Conservation (phyloP, 2,888 invertebrate genomes). For the Epistrophe grossulariae region DNA sequence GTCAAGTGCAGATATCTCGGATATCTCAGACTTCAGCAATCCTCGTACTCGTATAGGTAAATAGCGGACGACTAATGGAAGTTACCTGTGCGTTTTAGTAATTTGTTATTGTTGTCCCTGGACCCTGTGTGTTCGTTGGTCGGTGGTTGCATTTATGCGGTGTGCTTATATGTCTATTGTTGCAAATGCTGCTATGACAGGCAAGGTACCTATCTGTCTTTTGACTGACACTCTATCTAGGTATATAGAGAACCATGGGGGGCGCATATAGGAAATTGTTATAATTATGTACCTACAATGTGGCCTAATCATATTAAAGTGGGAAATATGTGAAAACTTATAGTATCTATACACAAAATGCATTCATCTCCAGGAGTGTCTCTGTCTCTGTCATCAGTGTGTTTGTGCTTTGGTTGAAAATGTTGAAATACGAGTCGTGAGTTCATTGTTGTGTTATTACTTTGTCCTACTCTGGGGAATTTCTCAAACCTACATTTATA, state of each 20-base stretch:
- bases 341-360: not conserved
- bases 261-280: slow-evolving; percentile 55
- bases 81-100: slow-evolving; percentile 57
- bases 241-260: not conserved
- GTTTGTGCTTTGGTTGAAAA: not conserved
- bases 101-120: slow-evolving; percentile 11
- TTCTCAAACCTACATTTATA: not conserved
- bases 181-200: slow-evolving; percentile 32
- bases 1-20: slow-evolving; percentile 70
- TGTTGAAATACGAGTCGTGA: slow-evolving; percentile 62
- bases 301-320: slow-evolving; percentile 63
- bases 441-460: slow-evolving; percentile 62
- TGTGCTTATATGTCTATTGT: slow-evolving; percentile 33
- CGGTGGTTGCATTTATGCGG: slow-evolving; percentile 5
- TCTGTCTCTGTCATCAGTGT: slow-evolving; percentile 20
- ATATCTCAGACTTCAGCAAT: slow-evolving; percentile 14
- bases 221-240: not conserved
- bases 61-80: slow-evolving; percentile 21
- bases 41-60: too few relatives aligned
- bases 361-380: slow-evolving; percentile 3
- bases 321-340: slow-evolving; percentile 41
- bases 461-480: slow-evolving; percentile 59
- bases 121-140: not conserved
- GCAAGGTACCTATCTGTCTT: slow-evolving; percentile 6
- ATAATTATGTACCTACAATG: slow-evolving; percentile 52